A percentile compares a stretch with the other conserved stretches of the same genome.
phyloP scores from a whole-genome alignment of 1,140 invertebrate species.

The Drosophila nebulosa region DNA sequence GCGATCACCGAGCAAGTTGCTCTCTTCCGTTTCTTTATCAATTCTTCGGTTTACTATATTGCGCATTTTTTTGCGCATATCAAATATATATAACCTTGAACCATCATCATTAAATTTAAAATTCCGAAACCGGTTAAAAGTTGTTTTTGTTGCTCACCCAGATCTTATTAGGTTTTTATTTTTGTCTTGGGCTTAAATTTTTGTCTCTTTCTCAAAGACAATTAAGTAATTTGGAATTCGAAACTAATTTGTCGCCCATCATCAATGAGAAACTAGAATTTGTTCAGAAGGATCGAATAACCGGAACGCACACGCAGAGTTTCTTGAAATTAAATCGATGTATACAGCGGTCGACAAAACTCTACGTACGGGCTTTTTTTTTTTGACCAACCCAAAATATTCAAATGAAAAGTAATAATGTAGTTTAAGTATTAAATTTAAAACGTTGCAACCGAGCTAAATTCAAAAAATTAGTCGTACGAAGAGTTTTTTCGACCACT shows the following conservation, averaged over 20 bases:
- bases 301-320: neutral
- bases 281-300: neutral
- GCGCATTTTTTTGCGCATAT: neutral
- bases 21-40: neutral
- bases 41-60: neutral
- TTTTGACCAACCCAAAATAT: too few relatives aligned
- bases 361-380: too few relatives aligned
- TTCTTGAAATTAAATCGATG: too few relatives aligned
- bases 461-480: too few relatives aligned
- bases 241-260: constrained; percentile 1
- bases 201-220: neutral
- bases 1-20: neutral
- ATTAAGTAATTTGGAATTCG: constrained; percentile 6
- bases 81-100: constrained; percentile 4
- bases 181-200: neutral
- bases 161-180: neutral
- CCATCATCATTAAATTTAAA: neutral
- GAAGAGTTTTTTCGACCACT: too few relatives aligned
- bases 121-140: neutral
- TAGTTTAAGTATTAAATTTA: too few relatives aligned
- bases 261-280: neutral
- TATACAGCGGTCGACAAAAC: too few relatives aligned
- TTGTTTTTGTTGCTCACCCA: neutral
- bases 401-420: too few relatives aligned
- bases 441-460: too few relatives aligned